phyloP scores from a whole-genome alignment of 2,888 invertebrate species.

The Cinara cedri region DNA sequence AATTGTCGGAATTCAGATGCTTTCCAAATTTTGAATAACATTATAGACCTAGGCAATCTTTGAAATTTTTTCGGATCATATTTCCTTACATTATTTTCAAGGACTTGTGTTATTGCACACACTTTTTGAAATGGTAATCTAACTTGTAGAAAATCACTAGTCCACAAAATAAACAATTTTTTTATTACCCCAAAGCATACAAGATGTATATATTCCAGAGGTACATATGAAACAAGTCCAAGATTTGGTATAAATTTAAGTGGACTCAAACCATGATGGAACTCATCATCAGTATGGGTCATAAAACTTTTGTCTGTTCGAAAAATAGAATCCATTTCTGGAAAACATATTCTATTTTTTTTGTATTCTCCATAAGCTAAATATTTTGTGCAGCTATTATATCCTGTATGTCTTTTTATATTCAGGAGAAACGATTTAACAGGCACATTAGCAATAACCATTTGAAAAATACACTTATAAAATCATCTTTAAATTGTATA shows the following conservation, averaged over 20 bases:
- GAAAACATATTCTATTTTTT: background rate
- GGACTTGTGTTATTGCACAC: background rate
- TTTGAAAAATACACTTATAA: too few species aligned
- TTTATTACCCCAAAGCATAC: background rate
- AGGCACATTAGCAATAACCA: background rate
- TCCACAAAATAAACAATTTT: background rate
- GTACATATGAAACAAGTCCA: constrained; percentile 8
- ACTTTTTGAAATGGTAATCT: constrained; percentile 2
- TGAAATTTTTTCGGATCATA: background rate
- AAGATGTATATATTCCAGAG: constrained; percentile 5
- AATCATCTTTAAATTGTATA: too few species aligned
- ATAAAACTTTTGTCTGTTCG: constrained; percentile 17
- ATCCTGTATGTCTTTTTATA: background rate
- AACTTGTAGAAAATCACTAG: background rate
- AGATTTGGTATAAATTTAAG: constrained; percentile 1
- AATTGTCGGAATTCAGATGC: constrained; percentile 11
- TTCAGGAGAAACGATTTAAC: background rate
- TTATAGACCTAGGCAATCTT: background rate
- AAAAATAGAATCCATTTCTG: background rate
- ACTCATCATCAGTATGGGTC: background rate
- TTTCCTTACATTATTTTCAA: constrained; percentile 1
- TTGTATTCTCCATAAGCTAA: background rate
- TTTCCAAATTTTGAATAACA: constrained; percentile 2
- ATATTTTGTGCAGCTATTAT: background rate
- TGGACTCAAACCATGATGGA: background rate